Conservation (phyloP, 2,888 invertebrate genomes). For the Norana najaformis region DNA sequence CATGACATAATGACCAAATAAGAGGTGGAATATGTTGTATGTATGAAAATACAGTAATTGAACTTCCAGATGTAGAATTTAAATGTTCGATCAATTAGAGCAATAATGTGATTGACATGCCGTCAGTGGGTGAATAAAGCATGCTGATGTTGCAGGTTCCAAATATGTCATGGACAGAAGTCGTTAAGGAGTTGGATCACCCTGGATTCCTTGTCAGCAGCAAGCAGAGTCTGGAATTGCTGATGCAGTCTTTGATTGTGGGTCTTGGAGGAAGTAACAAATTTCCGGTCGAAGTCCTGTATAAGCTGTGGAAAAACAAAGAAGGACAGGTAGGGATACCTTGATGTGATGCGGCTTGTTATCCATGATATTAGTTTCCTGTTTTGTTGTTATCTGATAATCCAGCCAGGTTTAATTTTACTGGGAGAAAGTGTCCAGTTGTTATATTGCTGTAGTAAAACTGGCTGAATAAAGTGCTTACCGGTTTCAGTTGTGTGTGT, state of each 20-base stretch:
- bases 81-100: no score
- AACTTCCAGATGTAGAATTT: no score
- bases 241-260: constrained; percentile 80
- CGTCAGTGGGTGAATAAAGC: not conserved
- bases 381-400: no score
- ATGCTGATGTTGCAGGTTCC: constrained; percentile 51
- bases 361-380: not conserved
- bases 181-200: constrained; percentile 87
- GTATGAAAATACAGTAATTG: no score
- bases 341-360: not conserved
- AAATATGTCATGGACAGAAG: constrained; percentile 84
- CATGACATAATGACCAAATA: no score
- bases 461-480: not conserved
- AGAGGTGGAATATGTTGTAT: no score
- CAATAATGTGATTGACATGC: not conserved
- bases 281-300: constrained; percentile 76
- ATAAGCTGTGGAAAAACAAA: constrained; percentile 87
- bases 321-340: constrained; percentile 74
- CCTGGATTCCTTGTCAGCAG: constrained; percentile 73
- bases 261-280: constrained; percentile 65
- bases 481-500: not conserved
- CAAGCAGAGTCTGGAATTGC: constrained; percentile 78
- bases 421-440: no score
- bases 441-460: not conserved
- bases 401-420: no score